Evolutionary conservation across 2,888 invertebrate species (phyloP), one percentile per base, ranked within the genome.

Genomic region (Nemapogon koenigi): DNA sequence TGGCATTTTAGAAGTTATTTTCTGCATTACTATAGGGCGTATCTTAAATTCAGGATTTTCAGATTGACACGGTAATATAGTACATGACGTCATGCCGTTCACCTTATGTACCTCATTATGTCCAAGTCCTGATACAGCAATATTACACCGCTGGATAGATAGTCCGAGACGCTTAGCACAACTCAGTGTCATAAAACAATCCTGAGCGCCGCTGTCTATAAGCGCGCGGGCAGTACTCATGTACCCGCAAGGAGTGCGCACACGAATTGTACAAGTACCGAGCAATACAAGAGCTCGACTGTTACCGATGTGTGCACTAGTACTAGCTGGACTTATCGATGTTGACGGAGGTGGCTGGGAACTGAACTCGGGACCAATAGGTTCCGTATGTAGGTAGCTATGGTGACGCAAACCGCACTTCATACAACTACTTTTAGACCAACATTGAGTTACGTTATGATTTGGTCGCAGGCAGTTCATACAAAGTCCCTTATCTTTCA

Each of bases 191-290:
- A 41, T 32, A 16, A 41, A 41, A 11, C 18, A 39, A 17, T 36
- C 36, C n/a, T 39, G 36, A 2, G 41, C 35, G 1, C 37, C 32
- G 14, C 39, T 39, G 25, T 41, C 41, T 7, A 39, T 39, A 1
- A 41, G 15, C 3, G 36, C 39, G 4, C 39, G 39, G 2, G 27
- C 19, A 15, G 16, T 26, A 6, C 11, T n/a, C 4, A n/a, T 13
- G 15, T 27, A n/a, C 13, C 10, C 15, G 8, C 3, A 17, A 3
- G 26, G 17, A n/a, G 16, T 26, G 3, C 18, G 11, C 4, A 33
- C 39, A 11, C 16, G 33, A n/a, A 39, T 25, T 4, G 17, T 7
- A 6, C 26, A 32, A 8, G 39, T 39, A 3, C 39, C 39, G 1
- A 39, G 18, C 10, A 39, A 16, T 10, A 39, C 39, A 15, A 33